Evolutionary conservation across 2,888 invertebrate species (phyloP), one percentile per base, ranked within the genome.

Genomic region (Gnatocerus cornutus): DNA sequence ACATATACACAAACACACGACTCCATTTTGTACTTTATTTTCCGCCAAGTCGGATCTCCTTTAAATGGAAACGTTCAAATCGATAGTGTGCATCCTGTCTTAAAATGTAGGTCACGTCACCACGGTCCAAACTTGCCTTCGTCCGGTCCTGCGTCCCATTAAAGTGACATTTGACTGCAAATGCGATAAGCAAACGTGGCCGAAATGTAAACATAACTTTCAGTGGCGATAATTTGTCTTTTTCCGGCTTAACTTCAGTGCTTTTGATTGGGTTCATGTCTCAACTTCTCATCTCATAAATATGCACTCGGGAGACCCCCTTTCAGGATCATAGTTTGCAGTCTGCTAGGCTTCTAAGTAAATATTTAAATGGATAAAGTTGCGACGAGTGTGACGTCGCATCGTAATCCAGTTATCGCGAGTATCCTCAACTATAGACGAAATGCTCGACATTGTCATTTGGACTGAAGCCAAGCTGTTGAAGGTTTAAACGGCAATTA

Each of bases 281-380:
- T 12, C 43, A 12, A 43, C 43, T 43, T 10, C 53, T 55, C n/a
- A n/a, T n/a, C n/a, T n/a, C 33, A 55, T 55, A 55, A 55, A 55
- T 55, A 55, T 55, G 43, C 10, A 43, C 43, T 37, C 55, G 37
- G 37, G 16, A 37, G 29, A 2, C 29, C 43, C 7, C 16, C 16
- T 41, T 53, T 14, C 33, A 21, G 41, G 41, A 29, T 58, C 41
- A 58, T 29, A 58, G 59, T 59, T 59, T 13, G 41, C 3, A 59
- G 30, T 59, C 45, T 43, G 45, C 16, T n/a, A 8, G 5, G 33
- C 27, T 10, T 8, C 7, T 59, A 7, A 21, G 30, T 45, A 43
- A 59, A 59, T 59, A 59, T 59, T 59, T 43, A 59, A 59, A 45
- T 46, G 33, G 43, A 59, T 59, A 29, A 43, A 46, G 9, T 58